Conservation (phyloP, 2,113 vertebrate genomes). For the Hyperoodon ampullatus region DNA sequence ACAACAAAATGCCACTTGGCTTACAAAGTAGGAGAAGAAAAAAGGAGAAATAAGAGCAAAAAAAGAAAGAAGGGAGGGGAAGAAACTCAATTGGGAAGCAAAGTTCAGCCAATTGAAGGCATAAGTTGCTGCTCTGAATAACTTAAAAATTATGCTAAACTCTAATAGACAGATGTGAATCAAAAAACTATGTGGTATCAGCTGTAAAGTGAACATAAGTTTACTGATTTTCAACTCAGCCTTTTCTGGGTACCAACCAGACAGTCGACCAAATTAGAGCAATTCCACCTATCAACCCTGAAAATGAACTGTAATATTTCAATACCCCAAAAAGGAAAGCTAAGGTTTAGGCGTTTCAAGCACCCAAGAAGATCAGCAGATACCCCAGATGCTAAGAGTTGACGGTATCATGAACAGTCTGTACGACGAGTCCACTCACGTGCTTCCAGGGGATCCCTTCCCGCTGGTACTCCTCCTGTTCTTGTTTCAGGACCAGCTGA, state of each 20-base stretch:
- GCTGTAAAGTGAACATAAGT: not conserved
- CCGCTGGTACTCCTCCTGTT: conserved; percentile 97
- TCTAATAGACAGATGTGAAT: not conserved
- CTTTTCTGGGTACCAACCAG: not conserved
- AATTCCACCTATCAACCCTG: not conserved
- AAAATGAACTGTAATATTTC: not conserved
- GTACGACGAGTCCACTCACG: conserved; percentile 81
- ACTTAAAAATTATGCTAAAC: not conserved
- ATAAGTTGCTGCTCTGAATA: not conserved
- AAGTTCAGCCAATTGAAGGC: not conserved
- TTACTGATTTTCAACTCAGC: not conserved
- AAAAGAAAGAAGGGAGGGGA: not conserved
- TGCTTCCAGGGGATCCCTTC: conserved; percentile 99
- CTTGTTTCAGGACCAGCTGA: conserved; percentile 97
- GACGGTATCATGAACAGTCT: not conserved
- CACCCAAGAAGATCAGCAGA: not conserved
- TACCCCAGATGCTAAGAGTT: not conserved
- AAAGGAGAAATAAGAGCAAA: not conserved
- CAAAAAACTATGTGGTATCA: not conserved
- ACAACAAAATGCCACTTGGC: not conserved
- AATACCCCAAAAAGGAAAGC: not conserved
- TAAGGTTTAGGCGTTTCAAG: not conserved
- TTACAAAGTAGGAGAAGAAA: not conserved
- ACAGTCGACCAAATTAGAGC: not conserved
- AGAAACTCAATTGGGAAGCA: not conserved